Percentiles rank a stretch among this genome's conserved stretches.
Conservation (phyloP, 2,113 vertebrate genomes). For the Phaetusa simplex region DNA sequence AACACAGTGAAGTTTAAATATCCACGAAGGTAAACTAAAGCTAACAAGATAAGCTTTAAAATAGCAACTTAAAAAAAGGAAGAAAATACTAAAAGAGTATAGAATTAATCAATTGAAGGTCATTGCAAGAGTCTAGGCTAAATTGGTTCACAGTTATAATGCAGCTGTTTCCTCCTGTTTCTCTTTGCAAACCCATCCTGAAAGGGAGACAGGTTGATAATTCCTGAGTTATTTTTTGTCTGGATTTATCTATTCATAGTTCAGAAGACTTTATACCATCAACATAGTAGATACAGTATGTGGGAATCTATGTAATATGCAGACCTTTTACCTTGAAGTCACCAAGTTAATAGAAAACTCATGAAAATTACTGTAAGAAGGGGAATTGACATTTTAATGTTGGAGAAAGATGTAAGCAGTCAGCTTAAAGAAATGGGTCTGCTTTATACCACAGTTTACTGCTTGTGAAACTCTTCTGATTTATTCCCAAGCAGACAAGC, state of each 20-base stretch:
- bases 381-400: constrained; percentile 5
- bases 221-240: background rate
- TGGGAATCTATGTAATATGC: background rate
- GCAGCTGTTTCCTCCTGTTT: background rate
- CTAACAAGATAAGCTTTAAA: background rate
- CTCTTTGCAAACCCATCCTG: background rate
- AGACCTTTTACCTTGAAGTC: background rate
- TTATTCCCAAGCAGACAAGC: constrained; percentile 4
- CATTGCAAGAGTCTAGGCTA: background rate
- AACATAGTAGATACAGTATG: background rate
- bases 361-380: background rate
- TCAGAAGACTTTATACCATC: background rate
- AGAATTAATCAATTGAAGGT: background rate
- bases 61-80: background rate
- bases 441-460: constrained; percentile 2
- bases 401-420: background rate
- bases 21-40: constrained; percentile 84
- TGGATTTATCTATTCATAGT: background rate
- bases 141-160: background rate
- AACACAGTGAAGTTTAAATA: constrained; percentile 93
- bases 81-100: background rate
- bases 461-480: background rate
- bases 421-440: background rate
- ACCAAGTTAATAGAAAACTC: background rate
- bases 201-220: background rate